Base-by-base conservation (phyloP, 2,888 invertebrate genomes). In the Neocrepidodera transversa region DNA sequence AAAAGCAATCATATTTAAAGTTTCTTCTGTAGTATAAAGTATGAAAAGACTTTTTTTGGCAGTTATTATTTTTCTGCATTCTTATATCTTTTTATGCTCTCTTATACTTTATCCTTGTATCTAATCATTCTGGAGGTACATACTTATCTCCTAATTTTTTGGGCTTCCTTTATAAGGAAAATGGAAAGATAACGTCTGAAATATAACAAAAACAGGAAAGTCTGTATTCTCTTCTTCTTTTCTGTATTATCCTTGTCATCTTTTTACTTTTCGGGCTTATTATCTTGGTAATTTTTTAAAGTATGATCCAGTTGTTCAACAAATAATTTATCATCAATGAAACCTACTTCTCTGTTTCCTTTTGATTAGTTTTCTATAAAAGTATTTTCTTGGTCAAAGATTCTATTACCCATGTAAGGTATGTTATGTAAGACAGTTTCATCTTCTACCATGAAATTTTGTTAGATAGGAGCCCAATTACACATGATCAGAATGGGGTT, bases 11-110 rank as follows among this genome's bases (percentile, higher is more conserved):
- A 80, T 98, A 99, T 85, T 96, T 97, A 82, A 95, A 97, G 83
- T 98, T 99, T 38, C 97, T 86, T 16, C 97, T 84, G 75, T 98
- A 99, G 82, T 98, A 98, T 11, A 99, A 84, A n/a, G 96, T 95
- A 79, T 97, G 96, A 82, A 96, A 98, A n/a, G 97, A 97, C 82
- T 98, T 97, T 89, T n/a, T n/a, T n/a, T n/a, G n/a, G n/a, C n/a
- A n/a, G n/a, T n/a, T n/a, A n/a, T n/a, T n/a, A n/a, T n/a, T n/a
- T n/a, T n/a, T n/a, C n/a, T n/a, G n/a, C n/a, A n/a, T n/a, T n/a
- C n/a, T n/a, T n/a, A n/a, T n/a, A n/a, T n/a, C n/a, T n/a, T n/a
- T n/a, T n/a, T n/a, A n/a, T n/a, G n/a, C n/a, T n/a, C n/a, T n/a
- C n/a, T n/a, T n/a, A n/a, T n/a, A n/a, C n/a, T n/a, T n/a, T n/a